These are phyloP conservation scores for Neomicropteryx cornuta DNA, from an alignment of 1,140 invertebrate species.

Conservation along the genomic window DNA sequence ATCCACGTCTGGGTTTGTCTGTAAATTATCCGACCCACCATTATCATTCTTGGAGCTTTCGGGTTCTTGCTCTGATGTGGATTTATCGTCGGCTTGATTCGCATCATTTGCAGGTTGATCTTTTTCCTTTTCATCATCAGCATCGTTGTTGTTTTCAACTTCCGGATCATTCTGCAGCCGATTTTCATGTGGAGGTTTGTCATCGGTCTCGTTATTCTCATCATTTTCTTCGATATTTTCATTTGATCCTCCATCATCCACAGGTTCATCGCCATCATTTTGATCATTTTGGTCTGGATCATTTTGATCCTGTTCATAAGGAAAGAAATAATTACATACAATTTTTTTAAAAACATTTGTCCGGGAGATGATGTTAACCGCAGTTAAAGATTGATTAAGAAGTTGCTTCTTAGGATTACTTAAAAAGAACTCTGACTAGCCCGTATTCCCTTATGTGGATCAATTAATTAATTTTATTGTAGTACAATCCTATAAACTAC, in stretches of 20 bases:
- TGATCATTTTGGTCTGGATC: conserved; percentile 18
- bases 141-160: conserved; percentile 33
- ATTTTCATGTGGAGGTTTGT: conserved; percentile 23
- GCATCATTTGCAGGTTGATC: conserved; percentile 48
- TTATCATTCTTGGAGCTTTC: conserved; percentile 32
- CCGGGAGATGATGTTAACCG: too few species aligned
- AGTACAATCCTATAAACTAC: too few species aligned
- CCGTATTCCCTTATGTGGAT: too few species aligned
- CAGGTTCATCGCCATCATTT: conserved; percentile 20
- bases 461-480: too few species aligned
- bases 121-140: conserved; percentile 34
- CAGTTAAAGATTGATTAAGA: too few species aligned
- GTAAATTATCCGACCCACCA: conserved; percentile 39
- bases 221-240: conserved; percentile 22
- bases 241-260: conserved; percentile 23
- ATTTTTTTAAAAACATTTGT: too few species aligned
- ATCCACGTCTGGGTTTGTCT: conserved; percentile 41
- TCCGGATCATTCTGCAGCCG: conserved; percentile 20
- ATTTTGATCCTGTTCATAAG: conserved; percentile 22
- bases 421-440: too few species aligned
- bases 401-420: too few species aligned
- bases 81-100: conserved; percentile 44
- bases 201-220: conserved; percentile 14
- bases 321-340: neutral
- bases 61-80: conserved; percentile 34